phyloP scores from a whole-genome alignment of 2,888 invertebrate genomes.

The Meloe dianella region DNA sequence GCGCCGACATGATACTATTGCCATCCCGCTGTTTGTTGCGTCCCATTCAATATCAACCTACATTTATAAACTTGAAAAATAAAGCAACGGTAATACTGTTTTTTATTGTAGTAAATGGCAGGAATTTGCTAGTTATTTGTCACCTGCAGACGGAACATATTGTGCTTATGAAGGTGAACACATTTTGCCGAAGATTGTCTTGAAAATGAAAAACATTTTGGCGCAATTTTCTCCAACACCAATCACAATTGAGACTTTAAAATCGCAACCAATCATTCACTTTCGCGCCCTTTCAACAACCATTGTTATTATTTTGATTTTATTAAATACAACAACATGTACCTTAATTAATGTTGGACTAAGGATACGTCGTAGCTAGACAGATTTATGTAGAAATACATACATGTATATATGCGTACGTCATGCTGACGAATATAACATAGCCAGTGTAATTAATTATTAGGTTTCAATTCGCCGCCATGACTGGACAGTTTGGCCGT shows the following conservation, averaged over 20 bases:
- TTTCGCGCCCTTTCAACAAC: too few relatives aligned
- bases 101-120: neutral
- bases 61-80: neutral
- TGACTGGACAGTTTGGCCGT: slow-evolving; percentile 53
- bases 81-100: neutral
- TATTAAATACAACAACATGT: too few relatives aligned
- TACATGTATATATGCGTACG: slow-evolving; percentile 18
- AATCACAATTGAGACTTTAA: too few relatives aligned
- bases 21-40: slow-evolving; percentile 19
- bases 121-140: slow-evolving; percentile 33
- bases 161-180: too few relatives aligned
- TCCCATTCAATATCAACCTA: neutral
- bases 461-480: slow-evolving; percentile 58
- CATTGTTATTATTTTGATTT: too few relatives aligned
- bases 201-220: too few relatives aligned
- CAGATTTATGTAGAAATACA: neutral
- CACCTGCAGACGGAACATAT: slow-evolving; percentile 30
- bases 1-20: slow-evolving; percentile 29
- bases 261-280: too few relatives aligned
- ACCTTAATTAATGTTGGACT: too few relatives aligned
- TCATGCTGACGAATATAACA: slow-evolving; percentile 30
- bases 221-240: too few relatives aligned
- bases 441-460: slow-evolving; percentile 55
- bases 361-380: too few relatives aligned
- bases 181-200: slow-evolving; percentile 10